Evolutionary conservation across 1,140 invertebrate species (phyloP), one percentile per base, ranked within the genome.

Genomic region (Drosophila erecta): DNA sequence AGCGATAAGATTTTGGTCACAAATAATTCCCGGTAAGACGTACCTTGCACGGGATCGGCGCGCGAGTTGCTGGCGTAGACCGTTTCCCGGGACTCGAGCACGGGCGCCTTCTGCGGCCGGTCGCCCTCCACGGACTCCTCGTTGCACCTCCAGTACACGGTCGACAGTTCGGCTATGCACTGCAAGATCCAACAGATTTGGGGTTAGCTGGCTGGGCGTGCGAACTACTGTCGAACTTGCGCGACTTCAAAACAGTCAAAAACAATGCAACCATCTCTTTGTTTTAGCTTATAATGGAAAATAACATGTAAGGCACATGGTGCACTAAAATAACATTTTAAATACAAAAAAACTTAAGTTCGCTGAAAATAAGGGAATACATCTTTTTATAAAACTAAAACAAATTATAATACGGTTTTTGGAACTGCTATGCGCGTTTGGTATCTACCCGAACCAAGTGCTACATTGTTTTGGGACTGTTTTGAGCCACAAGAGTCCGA

Each of bases 101-200:
- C 94, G 46, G 95, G 94, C 44, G 94, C 94, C 84, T 94, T 94
- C 76, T 94, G 93, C 12, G 94, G 94, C 72, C 93, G 93, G 77
- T 95, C 95, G 41, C 95, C 94, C 90, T 95, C 94, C 51, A 96
- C 95, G 84, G 95, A 95, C 85, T 95, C 94, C 92, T 96, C 95
- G 83, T 95, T 95, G 85, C 94, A 95, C 91, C 95, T 93, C 94
- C 95, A 96, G 92, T 96, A 96, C 61, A 96, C 93, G 15, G 95
- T 94, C 40, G 94, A 95, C 80, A 96, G 94, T 40, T 94, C 95
- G 10, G 95, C 95, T 77, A 95, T 93, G 92, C 96, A 96, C 93
- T 96, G 60, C 24, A 79, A 70, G 38, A 24, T 47, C n/a, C 64
- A 33, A 57, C 11, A 41, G 22, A 66, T 20, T 61, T 15, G 30